These are phyloP conservation scores for Vesta saturnalis DNA, from an alignment of 2,888 invertebrate genomes.

Conservation along the genomic window DNA sequence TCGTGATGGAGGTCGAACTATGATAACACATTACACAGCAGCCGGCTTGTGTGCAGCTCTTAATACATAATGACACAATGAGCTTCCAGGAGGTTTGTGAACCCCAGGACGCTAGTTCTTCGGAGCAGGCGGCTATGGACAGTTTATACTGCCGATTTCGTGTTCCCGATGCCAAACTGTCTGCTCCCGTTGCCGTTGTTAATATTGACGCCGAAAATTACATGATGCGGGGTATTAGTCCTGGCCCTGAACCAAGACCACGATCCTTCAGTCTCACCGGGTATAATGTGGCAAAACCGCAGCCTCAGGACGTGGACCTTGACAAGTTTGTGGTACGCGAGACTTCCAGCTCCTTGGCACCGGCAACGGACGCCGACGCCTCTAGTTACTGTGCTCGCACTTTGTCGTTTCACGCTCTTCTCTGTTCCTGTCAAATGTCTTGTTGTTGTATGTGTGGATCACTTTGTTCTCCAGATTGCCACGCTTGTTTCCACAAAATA, in stretches of 20 bases:
- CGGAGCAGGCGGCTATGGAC: constrained; percentile 45
- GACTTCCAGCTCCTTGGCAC: constrained; percentile 54
- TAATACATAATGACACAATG: constrained; percentile 52
- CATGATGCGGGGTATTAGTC: constrained; percentile 63
- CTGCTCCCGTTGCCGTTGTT: constrained; percentile 55
- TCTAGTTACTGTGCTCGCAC: constrained; percentile 60
- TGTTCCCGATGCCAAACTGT: constrained; percentile 37
- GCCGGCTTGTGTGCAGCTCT: constrained; percentile 51
- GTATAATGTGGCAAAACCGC: constrained; percentile 40
- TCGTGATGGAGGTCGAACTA: constrained; percentile 6
- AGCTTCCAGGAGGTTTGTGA: constrained; percentile 53
- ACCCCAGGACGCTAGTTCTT: constrained; percentile 42
- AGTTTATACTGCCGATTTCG: constrained; percentile 47
- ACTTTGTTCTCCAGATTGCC: constrained; percentile 71
- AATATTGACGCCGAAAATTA: constrained; percentile 66
- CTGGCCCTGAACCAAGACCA: constrained; percentile 48
- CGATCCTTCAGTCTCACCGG: constrained; percentile 47
- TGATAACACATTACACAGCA: constrained; percentile 31
- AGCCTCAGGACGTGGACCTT: constrained; percentile 46
- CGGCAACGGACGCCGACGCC: constrained; percentile 44
- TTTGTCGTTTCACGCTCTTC: constrained; percentile 62
- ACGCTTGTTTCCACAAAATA: constrained; percentile 71
- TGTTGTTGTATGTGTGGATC: constrained; percentile 72
- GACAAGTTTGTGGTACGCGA: constrained; percentile 60
- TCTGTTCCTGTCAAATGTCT: constrained; percentile 62